Base-by-base conservation (phyloP, 2,113 vertebrate species). In the Engystomops pustulosus region DNA sequence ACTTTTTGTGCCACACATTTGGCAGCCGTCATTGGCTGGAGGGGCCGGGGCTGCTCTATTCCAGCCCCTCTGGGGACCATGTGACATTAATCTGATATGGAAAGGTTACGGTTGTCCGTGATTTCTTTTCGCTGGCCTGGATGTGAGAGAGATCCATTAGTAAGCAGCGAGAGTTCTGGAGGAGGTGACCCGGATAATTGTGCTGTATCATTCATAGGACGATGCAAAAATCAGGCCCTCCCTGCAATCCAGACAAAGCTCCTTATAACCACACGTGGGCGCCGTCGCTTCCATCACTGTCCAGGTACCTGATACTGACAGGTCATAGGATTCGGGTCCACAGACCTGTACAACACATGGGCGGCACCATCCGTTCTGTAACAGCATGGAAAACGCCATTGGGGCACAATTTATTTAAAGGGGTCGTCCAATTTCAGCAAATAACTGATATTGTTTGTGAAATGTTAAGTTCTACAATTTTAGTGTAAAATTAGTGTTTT, bases 181-280 rank as follows among this genome's bases (percentile, higher is more conserved):
- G 60, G 45, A 76, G 70, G 71, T 76, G 71, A 7, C 30, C 41
- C 32, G 81, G 81, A 51, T 83, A 83, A 76, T 83, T 83, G 71
- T 70, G 32, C 55, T 51, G 55, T 76, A 75, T 76, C 70, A 47
- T 76, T 67, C 55, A 25, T 45, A 75, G 81, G 30, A 62, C 81
- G 75, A 62, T 62, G 70, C 58, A 77, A 77, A 84, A 58, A 84
- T 25, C 81, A 84, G 60, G 30, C 36, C 30, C 72, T 69, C 58
- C 49, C 27, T 69, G 60, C 45, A 30, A 69, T 30, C 25, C 72
- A 53, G 72, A 68, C 58, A 69, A 78, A 84, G 25, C 72, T 14
- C 23, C 62, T 20, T 25, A 84, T 77, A 53, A 67, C 38, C 44
- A 84, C 55, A 77, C 72, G 9, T 7, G 18, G 41, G 17, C 41